Base-by-base conservation (phyloP, 2,113 vertebrate genomes). In the Porphyrio hochstetteri region DNA sequence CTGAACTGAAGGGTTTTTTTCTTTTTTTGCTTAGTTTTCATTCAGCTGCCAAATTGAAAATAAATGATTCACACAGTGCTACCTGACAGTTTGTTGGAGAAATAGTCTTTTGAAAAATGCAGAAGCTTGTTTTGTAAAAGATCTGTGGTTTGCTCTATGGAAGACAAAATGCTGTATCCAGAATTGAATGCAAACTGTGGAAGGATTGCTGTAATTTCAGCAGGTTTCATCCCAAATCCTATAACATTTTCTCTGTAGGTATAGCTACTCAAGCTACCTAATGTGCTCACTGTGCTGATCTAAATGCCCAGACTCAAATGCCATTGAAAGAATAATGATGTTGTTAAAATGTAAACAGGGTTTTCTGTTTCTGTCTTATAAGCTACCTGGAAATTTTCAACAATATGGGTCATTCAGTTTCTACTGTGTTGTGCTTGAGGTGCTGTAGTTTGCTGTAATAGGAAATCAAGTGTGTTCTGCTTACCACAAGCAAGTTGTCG, bases 31-130 rank as follows among this genome's bases (percentile, higher is more conserved):
- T 64, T 72, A 11, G 16, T 81, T 86, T 93, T 72, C 46, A 70
- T 93, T 95, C 68, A 88, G 55, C 60, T 86, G 76, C 76, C 44
- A 88, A 24, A 88, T 35, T 16, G 52, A 77, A 92, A 96, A 92
- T 40, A 90, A 94, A 78, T 67, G 35, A 56, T 86, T 93, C 44
- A 33, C 28, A 16, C 4, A 31, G 68, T 65, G 31, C 36, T 79
- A 78, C 50, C 63, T 96, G 91, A 50, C 70, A 91, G 81, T 50
- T 87, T 91, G 53, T 68, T 90, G 36, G 76, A 89, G 67, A 91
- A 94, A 94, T 16, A 86, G 36, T 60, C 16, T 82, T 60, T 69
- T 82, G 75, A 94, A 87, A 95, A 96, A 77, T 69, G 69, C 11
- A 48, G 18, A 67, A 46, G 52, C 78, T 85, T 85, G 28, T 77